A percentile compares a stretch with the other conserved stretches of the same genome.
Evolutionary conservation across 2,113 vertebrate genomes (phyloP).

Genomic region (Guaruba guarouba): DNA sequence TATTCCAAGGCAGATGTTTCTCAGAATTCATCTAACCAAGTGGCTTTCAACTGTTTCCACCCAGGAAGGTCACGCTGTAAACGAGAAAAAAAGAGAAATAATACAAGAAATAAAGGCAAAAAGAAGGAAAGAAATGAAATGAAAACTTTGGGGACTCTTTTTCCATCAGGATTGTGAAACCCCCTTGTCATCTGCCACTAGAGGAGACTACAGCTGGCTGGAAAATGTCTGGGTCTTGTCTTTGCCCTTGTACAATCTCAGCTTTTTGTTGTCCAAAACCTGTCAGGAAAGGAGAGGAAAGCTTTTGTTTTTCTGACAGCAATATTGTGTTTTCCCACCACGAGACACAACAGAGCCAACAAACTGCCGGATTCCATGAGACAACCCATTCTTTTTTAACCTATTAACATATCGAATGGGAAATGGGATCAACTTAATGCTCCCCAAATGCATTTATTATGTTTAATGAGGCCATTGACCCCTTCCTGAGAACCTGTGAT

Average conservation of each 20-base stretch:
- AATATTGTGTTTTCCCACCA: not conserved
- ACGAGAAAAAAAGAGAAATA: not conserved
- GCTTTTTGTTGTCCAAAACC: not conserved
- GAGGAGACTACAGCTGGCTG: not conserved
- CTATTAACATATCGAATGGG: not conserved
- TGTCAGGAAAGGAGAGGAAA: not conserved
- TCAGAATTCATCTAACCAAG: not conserved
- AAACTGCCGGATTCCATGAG: not conserved
- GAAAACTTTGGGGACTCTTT: not conserved
- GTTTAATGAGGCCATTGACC: not conserved
- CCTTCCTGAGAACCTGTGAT: not conserved
- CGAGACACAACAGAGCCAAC: not conserved
- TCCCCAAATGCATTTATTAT: not conserved
- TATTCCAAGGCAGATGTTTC: constrained; percentile 5
- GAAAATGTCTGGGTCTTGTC: not conserved
- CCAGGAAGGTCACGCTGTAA: not conserved
- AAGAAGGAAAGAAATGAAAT: not conserved
- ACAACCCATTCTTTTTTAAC: not conserved
- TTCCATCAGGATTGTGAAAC: not conserved
- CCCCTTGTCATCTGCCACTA: not conserved
- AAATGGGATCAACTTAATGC: not conserved
- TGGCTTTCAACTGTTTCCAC: not conserved
- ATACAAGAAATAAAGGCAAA: not conserved
- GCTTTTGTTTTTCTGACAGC: not conserved
- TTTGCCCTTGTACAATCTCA: not conserved